phyloP scores from a whole-genome alignment of 2,797 vertebrate genomes.

The Austrolebias charrua region DNA sequence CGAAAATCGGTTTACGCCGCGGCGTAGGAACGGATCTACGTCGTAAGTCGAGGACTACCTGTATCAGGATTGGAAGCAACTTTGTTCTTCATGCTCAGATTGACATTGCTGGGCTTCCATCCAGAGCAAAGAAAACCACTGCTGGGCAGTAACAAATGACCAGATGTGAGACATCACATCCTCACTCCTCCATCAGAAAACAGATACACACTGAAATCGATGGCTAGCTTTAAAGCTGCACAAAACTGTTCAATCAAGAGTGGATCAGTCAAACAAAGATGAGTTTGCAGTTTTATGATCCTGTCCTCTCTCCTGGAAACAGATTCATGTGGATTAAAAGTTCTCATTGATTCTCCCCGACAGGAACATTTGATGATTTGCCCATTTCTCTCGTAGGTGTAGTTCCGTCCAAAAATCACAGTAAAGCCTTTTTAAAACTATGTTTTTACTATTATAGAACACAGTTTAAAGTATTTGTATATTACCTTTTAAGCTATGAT shows the following conservation, averaged over 20 bases:
- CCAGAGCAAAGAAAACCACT: constrained; percentile 41
- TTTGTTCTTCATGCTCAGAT: constrained; percentile 6
- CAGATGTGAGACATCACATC: constrained; percentile 21
- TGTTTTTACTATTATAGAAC: neutral
- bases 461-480: neutral
- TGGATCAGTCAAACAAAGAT: constrained; percentile 43
- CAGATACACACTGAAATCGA: neutral
- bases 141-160: constrained; percentile 21
- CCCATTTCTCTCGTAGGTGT: constrained; percentile 11
- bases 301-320: constrained; percentile 31
- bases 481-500: neutral
- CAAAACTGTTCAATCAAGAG: constrained; percentile 25
- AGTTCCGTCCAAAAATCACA: constrained; percentile 1
- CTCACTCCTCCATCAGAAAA: constrained; percentile 16
- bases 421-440: neutral
- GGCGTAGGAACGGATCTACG: too few relatives aligned
- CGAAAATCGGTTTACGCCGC: too few relatives aligned
- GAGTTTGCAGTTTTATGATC: constrained; percentile 24
- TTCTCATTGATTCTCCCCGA: constrained; percentile 35
- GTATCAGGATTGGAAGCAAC: neutral
- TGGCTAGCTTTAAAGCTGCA: constrained; percentile 27
- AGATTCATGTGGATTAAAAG: constrained; percentile 53
- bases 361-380: constrained; percentile 19
- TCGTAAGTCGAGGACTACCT: too few relatives aligned
- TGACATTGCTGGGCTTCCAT: neutral